These are phyloP conservation scores for Alouatta palliata DNA, from an alignment of 2,113 vertebrate genomes.

Conservation along the genomic window DNA sequence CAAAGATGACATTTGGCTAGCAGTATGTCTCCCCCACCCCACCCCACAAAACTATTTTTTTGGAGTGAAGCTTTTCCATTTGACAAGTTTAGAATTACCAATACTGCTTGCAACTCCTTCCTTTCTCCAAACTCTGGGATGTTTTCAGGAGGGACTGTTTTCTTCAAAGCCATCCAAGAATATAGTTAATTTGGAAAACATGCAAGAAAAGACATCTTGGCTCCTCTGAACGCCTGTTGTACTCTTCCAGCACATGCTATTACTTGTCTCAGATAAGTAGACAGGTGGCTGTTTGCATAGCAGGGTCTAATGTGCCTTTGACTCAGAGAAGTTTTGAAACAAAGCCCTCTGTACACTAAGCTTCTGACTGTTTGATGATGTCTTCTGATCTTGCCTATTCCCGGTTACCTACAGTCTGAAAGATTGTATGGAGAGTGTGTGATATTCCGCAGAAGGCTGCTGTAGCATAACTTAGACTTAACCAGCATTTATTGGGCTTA, in stretches of 20 bases:
- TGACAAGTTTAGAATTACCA: conserved; percentile 62
- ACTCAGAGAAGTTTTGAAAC: conserved; percentile 48
- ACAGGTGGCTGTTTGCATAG: conserved; percentile 35
- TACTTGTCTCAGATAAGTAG: conserved; percentile 25
- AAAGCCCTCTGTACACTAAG: not conserved
- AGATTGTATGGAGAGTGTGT: not conserved
- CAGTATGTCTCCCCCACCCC: not conserved
- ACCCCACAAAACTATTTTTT: conserved; percentile 45
- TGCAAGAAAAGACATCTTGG: not conserved
- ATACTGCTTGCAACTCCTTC: not conserved
- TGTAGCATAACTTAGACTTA: accelerated
- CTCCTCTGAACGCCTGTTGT: not conserved
- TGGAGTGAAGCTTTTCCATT: conserved; percentile 39
- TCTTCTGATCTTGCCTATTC: not conserved
- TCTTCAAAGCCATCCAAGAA: conserved; percentile 31
- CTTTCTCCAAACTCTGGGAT: not conserved
- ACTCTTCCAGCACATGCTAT: not conserved
- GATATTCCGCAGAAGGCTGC: not conserved
- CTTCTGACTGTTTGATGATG: not conserved
- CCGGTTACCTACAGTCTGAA: not conserved
- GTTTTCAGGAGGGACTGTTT: conserved; percentile 43
- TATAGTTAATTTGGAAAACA: conserved; percentile 42
- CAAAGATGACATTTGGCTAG: conserved; percentile 78
- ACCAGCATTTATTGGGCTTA: not conserved
- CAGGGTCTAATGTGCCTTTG: not conserved